Percentiles rank a stretch among this genome's conserved stretches.
phyloP scores from a whole-genome alignment of 2,113 vertebrate species.

The Neodon shergylaensis region DNA sequence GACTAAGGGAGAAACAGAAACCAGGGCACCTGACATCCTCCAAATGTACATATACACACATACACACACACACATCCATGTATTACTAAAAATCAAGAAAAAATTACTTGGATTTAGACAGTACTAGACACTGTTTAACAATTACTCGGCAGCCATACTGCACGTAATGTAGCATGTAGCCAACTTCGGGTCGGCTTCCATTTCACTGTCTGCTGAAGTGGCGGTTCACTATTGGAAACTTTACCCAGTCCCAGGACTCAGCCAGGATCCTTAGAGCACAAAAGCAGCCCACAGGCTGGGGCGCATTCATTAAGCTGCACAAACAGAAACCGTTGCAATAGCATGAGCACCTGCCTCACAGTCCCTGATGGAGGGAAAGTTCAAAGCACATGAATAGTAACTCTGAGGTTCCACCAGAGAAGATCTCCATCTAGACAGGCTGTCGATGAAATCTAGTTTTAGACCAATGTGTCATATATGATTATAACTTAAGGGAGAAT shows the following conservation, averaged over 20 bases:
- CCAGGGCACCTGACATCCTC: background rate
- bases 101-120: background rate
- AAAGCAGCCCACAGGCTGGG: background rate
- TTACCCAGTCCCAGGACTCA: background rate
- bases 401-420: background rate
- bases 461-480: background rate
- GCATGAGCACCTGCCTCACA: background rate
- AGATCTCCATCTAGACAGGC: background rate
- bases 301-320: background rate
- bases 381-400: background rate
- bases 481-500: background rate
- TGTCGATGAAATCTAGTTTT: background rate
- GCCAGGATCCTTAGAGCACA: background rate
- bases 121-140: background rate
- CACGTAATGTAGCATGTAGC: background rate
- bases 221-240: background rate
- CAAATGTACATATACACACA: background rate
- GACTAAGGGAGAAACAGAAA: background rate
- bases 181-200: background rate
- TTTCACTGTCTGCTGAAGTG: background rate
- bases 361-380: background rate
- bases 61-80: background rate
- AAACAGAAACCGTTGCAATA: background rate
- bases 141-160: background rate
- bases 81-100: background rate